Evolutionary conservation across 2,797 vertebrate species (phyloP).

Genomic region (Scarus forsteni): DNA sequence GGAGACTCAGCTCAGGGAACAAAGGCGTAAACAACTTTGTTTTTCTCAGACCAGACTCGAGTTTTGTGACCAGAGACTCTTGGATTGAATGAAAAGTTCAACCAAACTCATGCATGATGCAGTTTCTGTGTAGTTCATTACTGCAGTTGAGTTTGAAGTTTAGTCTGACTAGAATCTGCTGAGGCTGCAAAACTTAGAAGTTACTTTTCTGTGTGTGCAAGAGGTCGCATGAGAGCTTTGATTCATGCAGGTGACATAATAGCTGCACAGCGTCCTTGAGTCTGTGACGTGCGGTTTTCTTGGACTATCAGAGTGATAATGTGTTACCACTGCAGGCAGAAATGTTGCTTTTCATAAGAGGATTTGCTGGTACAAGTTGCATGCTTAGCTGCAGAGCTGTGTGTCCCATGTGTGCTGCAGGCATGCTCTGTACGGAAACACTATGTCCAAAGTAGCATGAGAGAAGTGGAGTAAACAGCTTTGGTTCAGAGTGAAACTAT

Average conservation of each 20-base stretch:
- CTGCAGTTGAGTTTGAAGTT: not conserved
- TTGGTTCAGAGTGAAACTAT: conserved; percentile 59
- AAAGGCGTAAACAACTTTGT: conserved; percentile 83
- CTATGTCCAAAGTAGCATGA: conserved; percentile 32
- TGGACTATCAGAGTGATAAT: not conserved
- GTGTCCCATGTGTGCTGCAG: conserved; percentile 13
- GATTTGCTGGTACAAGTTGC: conserved; percentile 25
- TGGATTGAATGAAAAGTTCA: conserved; percentile 9
- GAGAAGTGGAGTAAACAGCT: conserved; percentile 59
- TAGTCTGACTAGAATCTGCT: not conserved
- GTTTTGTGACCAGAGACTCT: conserved; percentile 30
- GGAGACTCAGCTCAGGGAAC: conserved; percentile 30
- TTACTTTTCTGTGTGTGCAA: conserved; percentile 6
- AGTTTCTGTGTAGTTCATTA: not conserved
- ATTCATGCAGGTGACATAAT: conserved; percentile 2
- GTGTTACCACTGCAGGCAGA: not conserved
- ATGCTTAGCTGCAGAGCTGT: conserved; percentile 23
- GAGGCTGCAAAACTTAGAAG: conserved; percentile 24
- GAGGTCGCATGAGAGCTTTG: not conserved
- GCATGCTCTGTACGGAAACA: conserved; percentile 13
- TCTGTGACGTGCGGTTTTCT: not conserved
- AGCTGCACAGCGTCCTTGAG: not conserved
- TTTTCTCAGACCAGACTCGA: conserved; percentile 61
- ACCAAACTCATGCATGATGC: not conserved
- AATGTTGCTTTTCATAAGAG: conserved; percentile 1